Evolutionary conservation across 64 coral and sea anemone species (phyloP).

Genomic region (Montipora foliosa): DNA sequence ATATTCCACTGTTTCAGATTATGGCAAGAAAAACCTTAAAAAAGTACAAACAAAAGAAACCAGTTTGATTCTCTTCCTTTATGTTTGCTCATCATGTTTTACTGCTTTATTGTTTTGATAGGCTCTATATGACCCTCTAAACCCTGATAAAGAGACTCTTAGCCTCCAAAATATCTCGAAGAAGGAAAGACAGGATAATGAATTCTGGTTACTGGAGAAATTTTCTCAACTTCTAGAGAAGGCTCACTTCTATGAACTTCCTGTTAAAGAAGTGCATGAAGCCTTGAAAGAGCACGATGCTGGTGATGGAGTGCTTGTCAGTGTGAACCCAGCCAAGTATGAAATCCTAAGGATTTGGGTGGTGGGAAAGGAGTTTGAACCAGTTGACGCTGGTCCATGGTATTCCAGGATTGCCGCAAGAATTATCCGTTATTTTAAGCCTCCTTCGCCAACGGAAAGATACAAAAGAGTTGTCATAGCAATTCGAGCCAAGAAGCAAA

Average conservation of each 20-base stretch:
- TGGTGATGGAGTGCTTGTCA: slow-evolving; percentile 88
- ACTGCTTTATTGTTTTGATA: neutral
- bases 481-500: slow-evolving; percentile 82
- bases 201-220: slow-evolving; percentile 72
- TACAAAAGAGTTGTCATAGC: slow-evolving; percentile 92
- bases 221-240: slow-evolving; percentile 75
- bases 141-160: slow-evolving; percentile 94
- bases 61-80: neutral
- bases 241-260: slow-evolving; percentile 92
- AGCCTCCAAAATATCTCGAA: slow-evolving; percentile 57
- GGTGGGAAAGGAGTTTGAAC: slow-evolving; percentile 83
- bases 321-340: slow-evolving; percentile 83
- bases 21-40: no score
- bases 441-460: slow-evolving; percentile 49
- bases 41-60: no score
- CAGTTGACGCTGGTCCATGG: slow-evolving; percentile 42
- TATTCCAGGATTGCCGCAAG: slow-evolving; percentile 48
- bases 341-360: slow-evolving; percentile 89
- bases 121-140: slow-evolving; percentile 89
- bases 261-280: slow-evolving; percentile 58
- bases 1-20: no score
- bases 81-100: neutral
- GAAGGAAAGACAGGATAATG: slow-evolving; percentile 70
- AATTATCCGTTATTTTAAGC: slow-evolving; percentile 9
- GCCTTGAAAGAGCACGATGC: slow-evolving; percentile 82